Percentiles rank a stretch among this genome's conserved stretches.
phyloP scores from a whole-genome alignment of 2,113 vertebrate species.

The Clupea harengus region DNA sequence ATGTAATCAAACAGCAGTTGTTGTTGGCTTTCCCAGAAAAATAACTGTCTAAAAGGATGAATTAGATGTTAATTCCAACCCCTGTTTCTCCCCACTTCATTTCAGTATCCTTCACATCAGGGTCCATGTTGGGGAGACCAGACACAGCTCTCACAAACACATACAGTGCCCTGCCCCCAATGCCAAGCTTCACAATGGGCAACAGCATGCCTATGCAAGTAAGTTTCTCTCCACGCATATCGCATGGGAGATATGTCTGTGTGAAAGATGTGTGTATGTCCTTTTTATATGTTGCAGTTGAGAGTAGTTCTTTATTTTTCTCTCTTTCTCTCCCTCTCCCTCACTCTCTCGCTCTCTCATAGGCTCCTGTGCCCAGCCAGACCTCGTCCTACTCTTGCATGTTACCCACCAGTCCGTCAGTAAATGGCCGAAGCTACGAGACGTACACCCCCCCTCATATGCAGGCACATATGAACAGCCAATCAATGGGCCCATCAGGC shows the following conservation, averaged over 20 bases:
- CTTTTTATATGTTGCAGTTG: not conserved
- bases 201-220: constrained; percentile 99
- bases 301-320: constrained; percentile 11
- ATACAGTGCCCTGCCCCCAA: constrained; percentile 89
- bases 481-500: constrained; percentile 91
- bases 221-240: constrained; percentile 58
- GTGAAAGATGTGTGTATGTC: constrained; percentile 16
- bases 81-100: constrained; percentile 15
- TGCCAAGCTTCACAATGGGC: constrained; percentile 98
- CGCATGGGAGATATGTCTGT: not conserved
- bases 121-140: constrained; percentile 93
- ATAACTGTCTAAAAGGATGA: not conserved
- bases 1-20: not conserved
- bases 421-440: constrained; percentile 95
- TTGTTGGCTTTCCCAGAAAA: not conserved
- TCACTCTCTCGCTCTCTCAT: constrained; percentile 18
- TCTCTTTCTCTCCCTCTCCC: not conserved
- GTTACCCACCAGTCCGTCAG: constrained; percentile 91
- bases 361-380: constrained; percentile 83
- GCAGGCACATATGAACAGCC: constrained; percentile 98
- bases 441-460: constrained; percentile 96
- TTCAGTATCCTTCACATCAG: constrained; percentile 92
- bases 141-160: constrained; percentile 94
- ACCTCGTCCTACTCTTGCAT: constrained; percentile 98
- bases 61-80: not conserved